These are phyloP conservation scores for Eilema sororculum DNA, from an alignment of 2,888 invertebrate genomes.

Conservation along the genomic window DNA sequence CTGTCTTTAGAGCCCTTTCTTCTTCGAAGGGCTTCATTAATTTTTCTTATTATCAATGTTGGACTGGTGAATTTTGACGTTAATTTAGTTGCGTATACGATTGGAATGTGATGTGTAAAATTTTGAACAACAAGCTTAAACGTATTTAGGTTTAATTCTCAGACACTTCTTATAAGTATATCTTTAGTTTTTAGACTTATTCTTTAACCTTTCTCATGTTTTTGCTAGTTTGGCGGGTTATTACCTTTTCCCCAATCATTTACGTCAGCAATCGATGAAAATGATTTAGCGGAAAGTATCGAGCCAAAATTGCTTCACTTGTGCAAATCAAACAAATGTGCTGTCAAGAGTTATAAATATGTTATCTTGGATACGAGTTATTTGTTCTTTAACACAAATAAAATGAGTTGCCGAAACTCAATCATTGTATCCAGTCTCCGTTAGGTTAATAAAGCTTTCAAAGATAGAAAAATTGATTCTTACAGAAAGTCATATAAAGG, in stretches of 20 bases:
- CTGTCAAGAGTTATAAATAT: constrained; percentile 1
- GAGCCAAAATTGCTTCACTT: constrained; percentile 24
- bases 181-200: not conserved
- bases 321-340: constrained; percentile 5
- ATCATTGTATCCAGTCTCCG: constrained; percentile 5
- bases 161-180: not conserved
- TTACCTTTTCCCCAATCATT: constrained; percentile 28
- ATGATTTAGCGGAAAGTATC: constrained; percentile 25
- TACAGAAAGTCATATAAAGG: constrained; percentile 37
- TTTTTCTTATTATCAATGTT: constrained; percentile 26
- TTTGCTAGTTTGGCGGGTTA: not conserved
- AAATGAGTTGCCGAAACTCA: not conserved
- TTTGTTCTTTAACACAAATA: constrained; percentile 5
- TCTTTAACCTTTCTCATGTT: not conserved
- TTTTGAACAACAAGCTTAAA: not conserved
- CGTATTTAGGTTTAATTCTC: not conserved
- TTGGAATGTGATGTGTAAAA: constrained; percentile 9
- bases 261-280: constrained; percentile 28
- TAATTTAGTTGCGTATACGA: constrained; percentile 27
- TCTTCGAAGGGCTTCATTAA: constrained; percentile 22
- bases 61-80: constrained; percentile 31
- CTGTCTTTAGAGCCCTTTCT: constrained; percentile 27
- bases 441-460: constrained; percentile 22
- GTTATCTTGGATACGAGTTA: not conserved
- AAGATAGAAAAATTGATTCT: constrained; percentile 21